Evolutionary conservation across 2,113 vertebrate genomes (phyloP).

Genomic region (Menidia beryllina): DNA sequence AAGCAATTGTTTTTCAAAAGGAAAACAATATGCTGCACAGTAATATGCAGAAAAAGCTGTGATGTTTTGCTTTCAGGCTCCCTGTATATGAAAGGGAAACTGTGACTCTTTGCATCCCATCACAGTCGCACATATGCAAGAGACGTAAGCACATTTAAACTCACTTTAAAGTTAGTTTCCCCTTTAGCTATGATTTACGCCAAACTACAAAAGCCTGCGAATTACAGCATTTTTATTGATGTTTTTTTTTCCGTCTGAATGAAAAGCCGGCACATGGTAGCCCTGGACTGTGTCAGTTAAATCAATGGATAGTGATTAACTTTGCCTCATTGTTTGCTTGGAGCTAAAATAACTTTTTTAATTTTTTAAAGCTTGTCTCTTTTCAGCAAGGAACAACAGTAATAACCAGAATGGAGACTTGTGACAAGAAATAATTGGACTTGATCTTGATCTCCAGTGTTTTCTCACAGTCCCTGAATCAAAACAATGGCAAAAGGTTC

Average conservation of each 20-base stretch:
- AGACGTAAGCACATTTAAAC: conserved; percentile 16
- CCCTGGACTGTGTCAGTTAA: conserved; percentile 8
- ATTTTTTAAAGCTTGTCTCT: conserved; percentile 1
- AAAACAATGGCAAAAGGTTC: not conserved
- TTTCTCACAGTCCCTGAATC: not conserved
- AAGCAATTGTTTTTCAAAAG: conserved; percentile 33
- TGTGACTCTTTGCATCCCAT: not conserved
- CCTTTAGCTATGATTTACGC: conserved; percentile 19
- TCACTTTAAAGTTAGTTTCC: conserved; percentile 15
- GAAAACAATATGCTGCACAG: conserved; percentile 30
- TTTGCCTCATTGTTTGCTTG: conserved; percentile 34
- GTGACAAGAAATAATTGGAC: conserved; percentile 1
- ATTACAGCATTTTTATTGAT: conserved; percentile 21
- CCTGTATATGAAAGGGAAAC: conserved; percentile 2
- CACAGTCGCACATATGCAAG: not conserved
- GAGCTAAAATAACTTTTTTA: conserved; percentile 18
- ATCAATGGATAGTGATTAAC: conserved; percentile 44
- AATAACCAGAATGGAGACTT: conserved; percentile 12
- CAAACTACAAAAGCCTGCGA: conserved; percentile 7
- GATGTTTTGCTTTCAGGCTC: conserved; percentile 3
- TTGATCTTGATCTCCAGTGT: conserved; percentile 1
- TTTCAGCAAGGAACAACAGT: conserved; percentile 1
- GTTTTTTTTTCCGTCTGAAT: conserved; percentile 11
- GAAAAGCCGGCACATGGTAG: conserved; percentile 12
- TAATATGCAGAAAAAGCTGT: conserved; percentile 2